phyloP scores from a whole-genome alignment of 2,113 vertebrate species.

The Clarias batrachus region DNA sequence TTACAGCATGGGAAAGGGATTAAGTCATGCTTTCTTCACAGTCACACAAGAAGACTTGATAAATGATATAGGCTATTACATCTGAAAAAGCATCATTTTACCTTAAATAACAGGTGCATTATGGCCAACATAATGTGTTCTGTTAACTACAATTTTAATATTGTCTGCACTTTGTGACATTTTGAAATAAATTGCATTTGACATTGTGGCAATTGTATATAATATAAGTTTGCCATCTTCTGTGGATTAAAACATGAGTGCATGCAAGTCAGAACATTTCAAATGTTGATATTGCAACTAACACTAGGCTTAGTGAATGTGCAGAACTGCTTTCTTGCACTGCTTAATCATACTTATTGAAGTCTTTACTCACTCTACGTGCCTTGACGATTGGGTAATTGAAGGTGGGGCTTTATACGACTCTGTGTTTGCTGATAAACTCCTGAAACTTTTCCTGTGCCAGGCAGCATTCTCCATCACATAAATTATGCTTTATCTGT shows the following conservation, averaged over 20 bases:
- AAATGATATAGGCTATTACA: slow-evolving; percentile 2
- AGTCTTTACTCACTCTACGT: background rate
- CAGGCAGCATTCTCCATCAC: background rate
- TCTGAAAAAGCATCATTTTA: background rate
- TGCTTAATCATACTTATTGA: background rate
- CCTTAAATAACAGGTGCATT: background rate
- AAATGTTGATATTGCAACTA: background rate
- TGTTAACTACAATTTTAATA: background rate
- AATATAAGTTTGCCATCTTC: background rate
- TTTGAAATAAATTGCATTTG: background rate
- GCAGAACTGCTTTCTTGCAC: background rate
- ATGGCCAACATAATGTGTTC: background rate
- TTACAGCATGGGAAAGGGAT: background rate
- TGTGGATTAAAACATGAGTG: background rate
- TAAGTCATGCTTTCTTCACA: slow-evolving; percentile 13
- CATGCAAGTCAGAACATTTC: background rate
- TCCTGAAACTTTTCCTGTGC: slow-evolving; percentile 1
- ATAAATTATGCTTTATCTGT: background rate
- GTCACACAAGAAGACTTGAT: background rate
- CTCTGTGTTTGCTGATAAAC: slow-evolving; percentile 15
- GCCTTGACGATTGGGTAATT: slow-evolving; percentile 12
- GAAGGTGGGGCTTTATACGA: background rate
- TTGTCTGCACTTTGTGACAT: background rate
- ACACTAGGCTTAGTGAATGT: background rate
- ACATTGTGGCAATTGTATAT: background rate